Evolutionary conservation across 1,140 invertebrate genomes (phyloP).

Genomic region (Zaprionus taronus): DNA sequence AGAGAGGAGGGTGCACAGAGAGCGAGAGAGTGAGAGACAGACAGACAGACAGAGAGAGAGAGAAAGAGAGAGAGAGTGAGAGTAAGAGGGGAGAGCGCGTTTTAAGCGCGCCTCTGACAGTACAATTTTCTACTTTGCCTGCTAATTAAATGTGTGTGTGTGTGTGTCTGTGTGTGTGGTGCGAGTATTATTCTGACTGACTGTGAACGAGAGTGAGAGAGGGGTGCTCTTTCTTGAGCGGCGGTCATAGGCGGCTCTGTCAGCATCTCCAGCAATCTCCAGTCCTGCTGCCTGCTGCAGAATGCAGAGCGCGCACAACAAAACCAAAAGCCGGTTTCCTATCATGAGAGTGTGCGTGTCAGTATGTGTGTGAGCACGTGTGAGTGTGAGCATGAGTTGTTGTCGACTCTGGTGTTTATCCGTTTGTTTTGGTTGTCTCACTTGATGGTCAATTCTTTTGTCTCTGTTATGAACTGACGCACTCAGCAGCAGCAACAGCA

Average conservation of each 20-base stretch:
- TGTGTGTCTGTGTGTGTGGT: slow-evolving; percentile 24
- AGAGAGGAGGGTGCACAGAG: neutral
- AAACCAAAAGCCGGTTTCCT: slow-evolving; percentile 73
- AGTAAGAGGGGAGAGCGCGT: slow-evolving; percentile 30
- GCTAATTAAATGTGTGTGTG: slow-evolving; percentile 66
- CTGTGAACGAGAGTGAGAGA: slow-evolving; percentile 32
- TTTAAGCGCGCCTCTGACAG: slow-evolving; percentile 56
- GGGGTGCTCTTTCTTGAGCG: slow-evolving; percentile 69
- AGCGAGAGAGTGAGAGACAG: slow-evolving; percentile 1
- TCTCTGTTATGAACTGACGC: slow-evolving; percentile 48
- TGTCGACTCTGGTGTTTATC: slow-evolving; percentile 37
- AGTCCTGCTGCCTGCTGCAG: slow-evolving; percentile 69
- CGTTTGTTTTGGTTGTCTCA: slow-evolving; percentile 52
- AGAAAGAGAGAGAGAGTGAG: neutral
- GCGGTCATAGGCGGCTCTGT: slow-evolving; percentile 32
- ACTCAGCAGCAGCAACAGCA: slow-evolving; percentile 26
- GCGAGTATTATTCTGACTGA: slow-evolving; percentile 5
- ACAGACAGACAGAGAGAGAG: neutral
- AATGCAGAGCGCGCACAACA: slow-evolving; percentile 70
- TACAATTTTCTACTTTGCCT: slow-evolving; percentile 48
- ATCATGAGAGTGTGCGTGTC: slow-evolving; percentile 46
- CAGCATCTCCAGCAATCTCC: slow-evolving; percentile 69
- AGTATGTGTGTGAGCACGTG: slow-evolving; percentile 36
- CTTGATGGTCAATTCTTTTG: slow-evolving; percentile 54
- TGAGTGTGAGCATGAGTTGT: slow-evolving; percentile 35